These are phyloP conservation scores for Pemphigus obesinymphae DNA, from an alignment of 1,140 invertebrate species.

Conservation along the genomic window DNA sequence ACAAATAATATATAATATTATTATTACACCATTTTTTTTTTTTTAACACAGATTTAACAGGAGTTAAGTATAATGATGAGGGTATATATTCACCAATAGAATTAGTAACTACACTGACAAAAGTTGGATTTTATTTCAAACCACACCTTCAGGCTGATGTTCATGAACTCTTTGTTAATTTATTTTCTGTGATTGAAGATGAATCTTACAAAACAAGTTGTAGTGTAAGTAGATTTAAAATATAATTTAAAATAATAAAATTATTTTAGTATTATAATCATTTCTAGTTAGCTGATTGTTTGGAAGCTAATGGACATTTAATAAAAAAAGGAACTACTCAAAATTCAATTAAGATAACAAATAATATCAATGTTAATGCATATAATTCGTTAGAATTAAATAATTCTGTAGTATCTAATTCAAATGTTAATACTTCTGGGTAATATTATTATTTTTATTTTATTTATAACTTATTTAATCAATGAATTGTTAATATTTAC, in stretches of 20 bases:
- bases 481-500: not conserved
- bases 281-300: slow-evolving; percentile 38
- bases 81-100: slow-evolving; percentile 65
- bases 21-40: not conserved
- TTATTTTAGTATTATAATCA: too few species aligned
- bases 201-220: slow-evolving; percentile 60
- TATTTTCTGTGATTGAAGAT: slow-evolving; percentile 80
- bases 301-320: not conserved
- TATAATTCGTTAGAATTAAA: not conserved
- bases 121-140: slow-evolving; percentile 74
- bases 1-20: too few species aligned
- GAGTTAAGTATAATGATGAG: slow-evolving; percentile 63
- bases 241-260: not conserved
- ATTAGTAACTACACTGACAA: slow-evolving; percentile 68
- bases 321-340: not conserved
- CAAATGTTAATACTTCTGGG: not conserved
- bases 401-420: not conserved
- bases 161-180: slow-evolving; percentile 82
- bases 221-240: not conserved
- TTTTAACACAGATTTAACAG: slow-evolving; percentile 63
- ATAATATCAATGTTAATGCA: not conserved
- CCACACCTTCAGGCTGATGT: slow-evolving; percentile 85
- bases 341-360: slow-evolving; percentile 6
- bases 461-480: not conserved
- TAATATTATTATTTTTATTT: not conserved